Conservation (phyloP, 2,888 invertebrate species). For the Hoplodrina blanda region DNA sequence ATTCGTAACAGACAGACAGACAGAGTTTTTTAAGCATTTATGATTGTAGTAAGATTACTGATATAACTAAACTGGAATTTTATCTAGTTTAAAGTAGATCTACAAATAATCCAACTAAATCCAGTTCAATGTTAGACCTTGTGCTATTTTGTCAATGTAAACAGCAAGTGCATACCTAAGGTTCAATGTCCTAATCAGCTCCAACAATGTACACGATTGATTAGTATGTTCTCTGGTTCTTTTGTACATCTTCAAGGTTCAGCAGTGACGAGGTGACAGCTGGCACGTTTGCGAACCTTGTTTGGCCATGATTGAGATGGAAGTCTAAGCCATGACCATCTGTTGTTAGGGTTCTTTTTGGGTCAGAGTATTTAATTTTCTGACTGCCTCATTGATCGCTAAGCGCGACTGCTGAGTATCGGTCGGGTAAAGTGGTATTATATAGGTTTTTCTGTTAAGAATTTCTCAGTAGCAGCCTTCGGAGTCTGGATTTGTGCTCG, state of each 20-base stretch:
- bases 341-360: background rate
- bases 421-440: too few species aligned
- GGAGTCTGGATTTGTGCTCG: too few species aligned
- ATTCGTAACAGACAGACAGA: too few species aligned
- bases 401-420: too few species aligned
- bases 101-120: too few species aligned
- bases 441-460: too few species aligned
- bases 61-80: too few species aligned
- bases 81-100: too few species aligned
- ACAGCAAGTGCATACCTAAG: slow-evolving; percentile 30
- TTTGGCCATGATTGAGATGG: slow-evolving; percentile 33
- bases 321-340: slow-evolving; percentile 18
- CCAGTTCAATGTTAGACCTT: slow-evolving; percentile 49
- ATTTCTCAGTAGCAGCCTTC: too few species aligned
- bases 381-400: too few species aligned
- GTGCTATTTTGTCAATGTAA: slow-evolving; percentile 39
- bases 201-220: slow-evolving; percentile 26
- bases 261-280: slow-evolving; percentile 33
- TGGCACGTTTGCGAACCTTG: slow-evolving; percentile 29
- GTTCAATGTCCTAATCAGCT: slow-evolving; percentile 52
- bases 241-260: slow-evolving; percentile 40
- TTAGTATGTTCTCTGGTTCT: slow-evolving; percentile 46
- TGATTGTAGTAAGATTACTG: too few species aligned
- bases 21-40: too few species aligned
- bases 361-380: background rate